These are phyloP conservation scores for Pseudonaja textilis DNA, from an alignment of 2,113 vertebrate species.

Conservation along the genomic window DNA sequence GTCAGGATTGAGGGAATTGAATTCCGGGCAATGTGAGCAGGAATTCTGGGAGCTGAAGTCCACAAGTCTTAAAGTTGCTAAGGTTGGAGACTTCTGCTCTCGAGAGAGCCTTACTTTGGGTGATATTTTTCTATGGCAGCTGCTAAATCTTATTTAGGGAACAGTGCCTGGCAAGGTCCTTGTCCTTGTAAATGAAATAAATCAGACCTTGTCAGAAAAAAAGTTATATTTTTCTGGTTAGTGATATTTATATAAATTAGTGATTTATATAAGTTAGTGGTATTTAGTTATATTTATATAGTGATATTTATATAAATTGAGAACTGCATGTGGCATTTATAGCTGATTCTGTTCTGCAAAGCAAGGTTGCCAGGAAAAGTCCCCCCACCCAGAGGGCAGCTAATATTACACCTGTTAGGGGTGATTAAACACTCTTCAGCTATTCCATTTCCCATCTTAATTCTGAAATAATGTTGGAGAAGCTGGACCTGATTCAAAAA, in stretches of 20 bases:
- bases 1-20: too few species aligned
- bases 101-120: background rate
- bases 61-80: too few species aligned
- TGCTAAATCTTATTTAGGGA: background rate
- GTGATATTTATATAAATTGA: background rate
- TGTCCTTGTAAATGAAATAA: background rate
- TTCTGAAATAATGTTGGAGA: background rate
- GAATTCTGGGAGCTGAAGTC: too few species aligned
- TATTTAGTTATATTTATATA: background rate
- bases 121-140: background rate
- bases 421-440: background rate
- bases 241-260: background rate
- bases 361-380: background rate
- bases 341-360: background rate
- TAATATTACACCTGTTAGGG: background rate
- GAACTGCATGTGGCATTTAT: background rate
- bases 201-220: background rate
- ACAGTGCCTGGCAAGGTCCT: background rate
- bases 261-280: too few species aligned
- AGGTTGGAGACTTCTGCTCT: background rate
- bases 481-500: background rate
- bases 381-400: background rate
- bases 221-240: background rate
- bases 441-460: background rate
- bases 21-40: too few species aligned